Evolutionary conservation across 2,113 vertebrate species (phyloP).

Genomic region (Atlantisia rogersi): DNA sequence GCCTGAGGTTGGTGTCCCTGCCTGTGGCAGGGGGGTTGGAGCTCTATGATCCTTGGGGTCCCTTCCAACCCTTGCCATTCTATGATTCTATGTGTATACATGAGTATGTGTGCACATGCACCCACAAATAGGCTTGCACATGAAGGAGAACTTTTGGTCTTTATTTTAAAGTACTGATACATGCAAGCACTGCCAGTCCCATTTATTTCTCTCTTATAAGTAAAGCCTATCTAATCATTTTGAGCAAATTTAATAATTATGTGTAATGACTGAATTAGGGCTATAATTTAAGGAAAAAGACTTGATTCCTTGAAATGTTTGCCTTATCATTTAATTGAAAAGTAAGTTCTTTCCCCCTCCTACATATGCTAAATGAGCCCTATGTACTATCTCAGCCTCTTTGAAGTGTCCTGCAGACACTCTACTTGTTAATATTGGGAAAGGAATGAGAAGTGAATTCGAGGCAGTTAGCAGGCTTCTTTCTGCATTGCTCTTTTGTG

Average conservation of each 20-base stretch:
- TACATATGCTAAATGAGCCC: conserved; percentile 16
- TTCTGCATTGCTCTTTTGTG: background rate
- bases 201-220: conserved; percentile 68
- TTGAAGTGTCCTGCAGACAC: background rate
- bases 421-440: background rate
- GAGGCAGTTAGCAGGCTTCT: background rate
- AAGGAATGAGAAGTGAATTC: background rate
- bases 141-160: background rate
- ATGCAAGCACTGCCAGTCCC: background rate
- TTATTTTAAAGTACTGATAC: conserved; percentile 12
- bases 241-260: conserved; percentile 74
- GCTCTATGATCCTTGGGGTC: too few species aligned
- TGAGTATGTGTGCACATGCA: background rate
- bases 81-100: too few species aligned
- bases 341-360: conserved; percentile 27
- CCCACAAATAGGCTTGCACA: background rate
- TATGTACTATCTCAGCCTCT: background rate
- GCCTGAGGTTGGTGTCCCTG: too few species aligned
- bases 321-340: conserved; percentile 78
- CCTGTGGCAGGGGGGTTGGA: too few species aligned
- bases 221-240: conserved; percentile 74
- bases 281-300: conserved; percentile 67
- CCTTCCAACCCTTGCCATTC: too few species aligned
- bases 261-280: conserved; percentile 76
- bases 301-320: conserved; percentile 65